phyloP scores from a whole-genome alignment of 2,113 vertebrate genomes.

The Sitta europaea region DNA sequence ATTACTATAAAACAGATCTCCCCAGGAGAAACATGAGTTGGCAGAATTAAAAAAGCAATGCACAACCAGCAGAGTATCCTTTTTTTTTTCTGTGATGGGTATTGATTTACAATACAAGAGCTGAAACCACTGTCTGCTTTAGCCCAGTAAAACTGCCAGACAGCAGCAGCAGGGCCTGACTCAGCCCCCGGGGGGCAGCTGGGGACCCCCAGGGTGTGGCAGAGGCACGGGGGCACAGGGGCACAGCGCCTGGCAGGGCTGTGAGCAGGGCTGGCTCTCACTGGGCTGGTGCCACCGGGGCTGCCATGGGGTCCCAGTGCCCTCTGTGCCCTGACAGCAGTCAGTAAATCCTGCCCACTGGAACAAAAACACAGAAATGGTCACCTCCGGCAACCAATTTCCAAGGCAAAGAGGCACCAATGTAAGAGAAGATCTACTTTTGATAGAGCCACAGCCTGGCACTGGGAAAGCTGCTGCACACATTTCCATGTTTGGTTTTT shows the following conservation, averaged over 20 bases:
- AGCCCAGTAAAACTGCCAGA: not conserved
- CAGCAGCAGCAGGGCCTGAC: not conserved
- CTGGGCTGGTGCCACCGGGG: not conserved
- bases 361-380: not conserved
- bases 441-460: not conserved
- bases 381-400: not conserved
- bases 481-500: not conserved
- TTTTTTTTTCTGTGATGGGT: not conserved
- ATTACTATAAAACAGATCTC: not conserved
- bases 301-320: not conserved
- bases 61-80: not conserved
- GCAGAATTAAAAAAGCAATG: not conserved
- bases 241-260: not conserved
- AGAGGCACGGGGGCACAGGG: no score
- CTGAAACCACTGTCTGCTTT: not conserved
- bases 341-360: not conserved
- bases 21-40: not conserved
- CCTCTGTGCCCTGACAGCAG: not conserved
- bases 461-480: not conserved
- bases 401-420: not conserved
- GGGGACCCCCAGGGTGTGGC: not conserved
- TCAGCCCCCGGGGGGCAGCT: fast-evolving
- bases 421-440: not conserved
- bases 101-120: not conserved
- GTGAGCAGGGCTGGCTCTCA: not conserved